phyloP scores from a whole-genome alignment of 1,140 invertebrate species.

The Atopsyche davidsoni region DNA sequence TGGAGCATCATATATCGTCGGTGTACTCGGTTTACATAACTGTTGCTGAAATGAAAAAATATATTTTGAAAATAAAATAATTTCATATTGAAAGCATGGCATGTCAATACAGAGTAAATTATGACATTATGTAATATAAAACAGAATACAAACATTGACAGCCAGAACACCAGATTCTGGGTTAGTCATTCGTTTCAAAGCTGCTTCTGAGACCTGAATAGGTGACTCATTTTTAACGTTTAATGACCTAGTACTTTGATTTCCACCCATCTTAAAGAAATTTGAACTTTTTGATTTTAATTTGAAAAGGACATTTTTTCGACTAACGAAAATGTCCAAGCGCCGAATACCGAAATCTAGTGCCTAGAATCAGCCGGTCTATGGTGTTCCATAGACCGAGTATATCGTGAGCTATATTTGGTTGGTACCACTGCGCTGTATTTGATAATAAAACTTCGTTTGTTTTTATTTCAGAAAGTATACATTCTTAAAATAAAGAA shows the following conservation, averaged over 20 bases:
- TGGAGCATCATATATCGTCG: too few relatives aligned
- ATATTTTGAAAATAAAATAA: not conserved
- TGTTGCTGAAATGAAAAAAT: constrained; percentile 3
- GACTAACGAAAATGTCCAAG: too few relatives aligned
- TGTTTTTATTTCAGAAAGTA: too few relatives aligned
- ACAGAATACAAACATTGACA: constrained; percentile 19
- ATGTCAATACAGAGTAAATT: not conserved
- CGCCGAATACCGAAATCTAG: too few relatives aligned
- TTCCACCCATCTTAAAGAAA: constrained; percentile 17
- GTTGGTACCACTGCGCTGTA: too few relatives aligned
- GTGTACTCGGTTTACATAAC: constrained; percentile 18
- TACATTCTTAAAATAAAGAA: too few relatives aligned
- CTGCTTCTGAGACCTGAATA: constrained; percentile 21
- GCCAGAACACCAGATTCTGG: constrained; percentile 8
- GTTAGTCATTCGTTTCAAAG: constrained; percentile 20
- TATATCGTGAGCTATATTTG: too few relatives aligned
- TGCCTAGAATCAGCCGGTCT: too few relatives aligned
- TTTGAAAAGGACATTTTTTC: constrained; percentile 18
- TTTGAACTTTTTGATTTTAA: constrained; percentile 1
- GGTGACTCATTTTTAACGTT: constrained; percentile 18
- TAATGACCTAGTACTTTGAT: constrained; percentile 19
- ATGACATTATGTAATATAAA: constrained; percentile 23
- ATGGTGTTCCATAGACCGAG: too few relatives aligned
- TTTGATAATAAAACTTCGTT: too few relatives aligned
- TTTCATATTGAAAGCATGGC: constrained; percentile 5